Evolutionary conservation across 2,888 invertebrate species (phyloP), one percentile per base, ranked within the genome.

Genomic region (Congeria kusceri): DNA sequence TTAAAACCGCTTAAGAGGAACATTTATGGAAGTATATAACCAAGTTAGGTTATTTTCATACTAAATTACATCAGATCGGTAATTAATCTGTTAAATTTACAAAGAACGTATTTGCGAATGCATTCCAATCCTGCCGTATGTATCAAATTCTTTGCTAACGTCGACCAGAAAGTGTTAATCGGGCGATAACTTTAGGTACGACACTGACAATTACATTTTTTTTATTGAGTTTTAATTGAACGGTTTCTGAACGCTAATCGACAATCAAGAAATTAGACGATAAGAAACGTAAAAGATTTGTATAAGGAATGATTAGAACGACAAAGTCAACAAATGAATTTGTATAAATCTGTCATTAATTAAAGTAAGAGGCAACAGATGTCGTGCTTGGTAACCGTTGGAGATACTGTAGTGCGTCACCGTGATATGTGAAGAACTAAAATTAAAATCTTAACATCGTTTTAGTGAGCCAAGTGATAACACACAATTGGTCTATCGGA

Each of bases 381-480:
- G 72, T 63, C 80, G 44, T 72, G 71, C 80, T 62, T 76, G 67
- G 76, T 56, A 23, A 80, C 80, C 59, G 18, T 3, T 28, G 20
- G 49, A 47, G 80, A 80, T 75, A 80, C 57, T 27, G 44, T 28
- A 28, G 29, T 62, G 64, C 64, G 74, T 75, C 72, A 80, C 67
- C 47, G 44, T 28, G 62, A 64, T 68, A 57, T 25, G 53, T 47
- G 57, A 46, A 75, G 58, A 59, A 62, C 69, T 72, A 73, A 80
- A 83, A 80, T 83, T 80, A 83, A 83, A 79, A 73, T 76, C 75
- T 70, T 76, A 73, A 73, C 80, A 70, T 70, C 72, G 72, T 76
- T 73, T 70, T 78, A 78, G 61, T 76, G 70, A 63, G 71, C 69
- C 78, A 75, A 61, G 11, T 56, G 83, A 83, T 83, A 80, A 80